Conservation (phyloP, 2,113 vertebrate genomes). For the Oryzias curvinotus region DNA sequence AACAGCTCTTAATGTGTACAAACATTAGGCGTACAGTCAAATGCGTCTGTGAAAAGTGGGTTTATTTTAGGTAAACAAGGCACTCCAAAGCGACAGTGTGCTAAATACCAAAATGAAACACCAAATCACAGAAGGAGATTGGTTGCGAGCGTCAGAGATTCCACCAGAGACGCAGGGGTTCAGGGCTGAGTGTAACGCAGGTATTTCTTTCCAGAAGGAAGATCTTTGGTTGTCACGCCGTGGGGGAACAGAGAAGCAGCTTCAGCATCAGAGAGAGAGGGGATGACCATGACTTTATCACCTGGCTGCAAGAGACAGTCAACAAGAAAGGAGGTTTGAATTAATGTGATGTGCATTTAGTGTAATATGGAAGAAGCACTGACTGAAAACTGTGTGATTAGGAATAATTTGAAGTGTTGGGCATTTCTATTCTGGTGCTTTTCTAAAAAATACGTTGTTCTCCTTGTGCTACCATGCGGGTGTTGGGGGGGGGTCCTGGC, state of each 20-base stretch:
- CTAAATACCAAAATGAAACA: no score
- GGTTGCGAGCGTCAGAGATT: no score
- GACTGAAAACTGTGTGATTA: not conserved
- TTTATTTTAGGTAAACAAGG: conserved; percentile 64
- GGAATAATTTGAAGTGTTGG: no score
- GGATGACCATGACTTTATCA: conserved; percentile 92
- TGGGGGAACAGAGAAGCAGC: conserved; percentile 86
- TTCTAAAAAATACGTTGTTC: no score
- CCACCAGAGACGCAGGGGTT: conserved; percentile 12
- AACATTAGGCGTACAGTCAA: not conserved
- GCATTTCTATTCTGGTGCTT: no score
- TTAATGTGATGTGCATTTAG: not conserved
- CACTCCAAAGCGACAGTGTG: conserved; percentile 26
- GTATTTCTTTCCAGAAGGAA: conserved; percentile 94
- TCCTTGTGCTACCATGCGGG: no score
- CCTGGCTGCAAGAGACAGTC: conserved; percentile 73
- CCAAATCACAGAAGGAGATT: no score
- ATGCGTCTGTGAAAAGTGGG: conserved; percentile 6
- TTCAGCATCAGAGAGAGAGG: conserved; percentile 85
- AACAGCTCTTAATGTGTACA: not conserved
- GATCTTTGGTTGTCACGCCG: conserved; percentile 86
- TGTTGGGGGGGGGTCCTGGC: no score
- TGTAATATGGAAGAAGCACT: not conserved
- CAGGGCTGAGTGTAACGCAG: conserved; percentile 89
- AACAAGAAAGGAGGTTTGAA: not conserved